Conservation (phyloP, 1,140 invertebrate genomes). For the Zaprionus gabonicus region DNA sequence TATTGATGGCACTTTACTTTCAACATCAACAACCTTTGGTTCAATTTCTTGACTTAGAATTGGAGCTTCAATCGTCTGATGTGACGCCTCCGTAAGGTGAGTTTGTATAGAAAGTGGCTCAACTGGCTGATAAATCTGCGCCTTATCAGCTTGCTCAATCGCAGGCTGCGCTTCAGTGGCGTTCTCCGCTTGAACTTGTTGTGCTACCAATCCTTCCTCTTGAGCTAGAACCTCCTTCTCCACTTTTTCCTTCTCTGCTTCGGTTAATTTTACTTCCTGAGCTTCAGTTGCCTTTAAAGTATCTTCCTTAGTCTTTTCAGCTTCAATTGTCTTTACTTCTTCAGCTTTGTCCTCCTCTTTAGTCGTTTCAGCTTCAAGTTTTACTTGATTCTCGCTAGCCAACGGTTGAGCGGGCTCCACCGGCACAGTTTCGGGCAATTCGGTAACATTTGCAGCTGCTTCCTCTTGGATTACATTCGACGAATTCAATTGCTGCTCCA, state of each 20-base stretch:
- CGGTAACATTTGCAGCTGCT: not conserved
- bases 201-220: not conserved
- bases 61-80: not conserved
- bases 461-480: not conserved
- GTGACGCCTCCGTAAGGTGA: not conserved
- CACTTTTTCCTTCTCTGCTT: not conserved
- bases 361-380: not conserved
- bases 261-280: not conserved
- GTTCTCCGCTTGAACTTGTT: not conserved
- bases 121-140: not conserved
- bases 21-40: not conserved
- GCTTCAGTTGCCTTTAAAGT: not conserved
- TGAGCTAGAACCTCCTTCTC: not conserved
- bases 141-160: not conserved
- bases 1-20: not conserved
- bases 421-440: not conserved
- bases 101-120: not conserved
- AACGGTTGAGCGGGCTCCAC: not conserved
- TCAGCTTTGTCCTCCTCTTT: not conserved
- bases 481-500: not conserved
- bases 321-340: not conserved
- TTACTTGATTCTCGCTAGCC: not conserved
- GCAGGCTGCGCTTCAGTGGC: not conserved
- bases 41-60: not conserved
- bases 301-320: not conserved